A percentile compares a stretch with the other conserved stretches of the same genome.
Evolutionary conservation across 2,888 invertebrate species (phyloP).

Genomic region (Trissoscelio sp.): DNA sequence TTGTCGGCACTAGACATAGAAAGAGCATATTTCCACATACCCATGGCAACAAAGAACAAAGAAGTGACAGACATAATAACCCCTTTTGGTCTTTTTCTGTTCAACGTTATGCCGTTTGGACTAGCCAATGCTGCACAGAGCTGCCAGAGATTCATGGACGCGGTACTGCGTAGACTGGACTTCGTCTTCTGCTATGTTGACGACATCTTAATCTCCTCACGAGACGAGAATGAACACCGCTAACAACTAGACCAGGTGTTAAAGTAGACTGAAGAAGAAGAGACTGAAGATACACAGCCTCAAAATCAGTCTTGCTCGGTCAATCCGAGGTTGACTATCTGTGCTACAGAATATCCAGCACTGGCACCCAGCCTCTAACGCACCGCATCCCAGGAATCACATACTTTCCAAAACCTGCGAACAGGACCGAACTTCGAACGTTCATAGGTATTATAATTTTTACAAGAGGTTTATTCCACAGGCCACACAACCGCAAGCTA

Average conservation of each 20-base stretch:
- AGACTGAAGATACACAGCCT: neutral
- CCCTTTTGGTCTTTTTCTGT: neutral
- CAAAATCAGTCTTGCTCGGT: too few relatives aligned
- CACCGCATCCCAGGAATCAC: too few relatives aligned
- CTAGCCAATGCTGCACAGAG: neutral
- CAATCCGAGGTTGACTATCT: too few relatives aligned
- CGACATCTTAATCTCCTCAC: neutral
- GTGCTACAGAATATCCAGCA: neutral
- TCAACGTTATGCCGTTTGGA: slow-evolving; percentile 1
- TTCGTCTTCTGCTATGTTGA: slow-evolving; percentile 20
- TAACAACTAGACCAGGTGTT: neutral
- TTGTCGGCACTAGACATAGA: slow-evolving; percentile 16
- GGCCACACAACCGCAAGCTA: neutral
- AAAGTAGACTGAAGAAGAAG: neutral
- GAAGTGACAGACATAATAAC: slow-evolving; percentile 2
- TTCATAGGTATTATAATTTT: slow-evolving; percentile 15
- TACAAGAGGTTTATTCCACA: slow-evolving; percentile 5
- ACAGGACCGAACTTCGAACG: neutral
- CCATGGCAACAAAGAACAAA: neutral
- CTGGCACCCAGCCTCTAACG: too few relatives aligned
- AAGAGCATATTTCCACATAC: slow-evolving; percentile 28
- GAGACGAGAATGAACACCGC: neutral
- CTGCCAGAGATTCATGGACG: slow-evolving; percentile 9
- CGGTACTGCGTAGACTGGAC: slow-evolving; percentile 1
- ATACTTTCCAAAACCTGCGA: too few relatives aligned